A percentile compares a stretch with the other conserved stretches of the same genome.
phyloP scores from a whole-genome alignment of 2,797 vertebrate species.

The Typhlichthys eigenmanni region DNA sequence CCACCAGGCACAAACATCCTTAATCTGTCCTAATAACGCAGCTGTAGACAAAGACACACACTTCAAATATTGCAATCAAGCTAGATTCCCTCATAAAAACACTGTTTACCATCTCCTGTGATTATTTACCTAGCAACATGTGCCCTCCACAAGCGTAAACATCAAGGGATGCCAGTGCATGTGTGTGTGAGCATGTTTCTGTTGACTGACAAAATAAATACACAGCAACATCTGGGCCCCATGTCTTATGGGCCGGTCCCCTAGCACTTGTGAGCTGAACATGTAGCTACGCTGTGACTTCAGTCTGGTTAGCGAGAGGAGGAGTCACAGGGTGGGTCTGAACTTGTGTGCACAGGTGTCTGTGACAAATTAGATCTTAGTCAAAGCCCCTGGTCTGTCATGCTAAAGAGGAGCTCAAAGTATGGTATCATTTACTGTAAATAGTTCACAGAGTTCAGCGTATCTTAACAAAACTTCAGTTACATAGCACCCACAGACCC shows the following conservation, averaged over 20 bases:
- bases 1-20: conserved; percentile 77
- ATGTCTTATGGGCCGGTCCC: conserved; percentile 68
- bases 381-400: conserved; percentile 40
- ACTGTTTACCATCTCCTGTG: conserved; percentile 74
- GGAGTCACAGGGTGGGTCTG: conserved; percentile 60
- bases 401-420: too few relatives aligned
- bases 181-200: conserved; percentile 47
- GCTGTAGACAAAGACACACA: conserved; percentile 63
- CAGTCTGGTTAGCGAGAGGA: conserved; percentile 66
- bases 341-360: conserved; percentile 73
- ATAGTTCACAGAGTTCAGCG: too few relatives aligned
- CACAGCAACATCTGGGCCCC: conserved; percentile 72
- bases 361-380: conserved; percentile 73
- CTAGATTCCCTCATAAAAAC: conserved; percentile 68
- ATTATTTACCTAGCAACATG: conserved; percentile 78
- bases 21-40: conserved; percentile 75
- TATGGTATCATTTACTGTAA: too few relatives aligned
- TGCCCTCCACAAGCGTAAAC: conserved; percentile 75
- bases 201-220: conserved; percentile 72
- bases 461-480: too few relatives aligned
- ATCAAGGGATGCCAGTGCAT: conserved; percentile 58
- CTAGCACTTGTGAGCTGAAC: conserved; percentile 64
- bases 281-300: conserved; percentile 74
- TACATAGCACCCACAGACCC: too few relatives aligned
- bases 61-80: conserved; percentile 65